Evolutionary conservation across 53 echinoderm and acorn worm genomes (phyloP), one percentile per base, ranked within the genome.

Genomic region (Mesocentrotus franciscanus): DNA sequence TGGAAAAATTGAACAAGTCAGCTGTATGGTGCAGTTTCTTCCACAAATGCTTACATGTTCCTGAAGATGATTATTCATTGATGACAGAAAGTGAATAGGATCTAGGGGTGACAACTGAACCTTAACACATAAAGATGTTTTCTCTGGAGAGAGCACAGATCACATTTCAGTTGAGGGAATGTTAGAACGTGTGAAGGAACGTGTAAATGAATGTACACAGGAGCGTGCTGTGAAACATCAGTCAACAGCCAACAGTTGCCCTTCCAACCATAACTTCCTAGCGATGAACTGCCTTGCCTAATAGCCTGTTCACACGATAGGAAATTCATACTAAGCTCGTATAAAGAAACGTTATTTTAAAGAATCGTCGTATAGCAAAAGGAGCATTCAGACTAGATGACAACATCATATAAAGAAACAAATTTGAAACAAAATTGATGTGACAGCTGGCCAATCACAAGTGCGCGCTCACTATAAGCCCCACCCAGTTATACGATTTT

Each of bases 141-240:
- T 39, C 81, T 81, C 49, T 81, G 18, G 81, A 81, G 81, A 81
- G 18, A 12, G 32, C 29, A 0, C 29, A 60, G 90, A 90, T 90
- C 90, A 90, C 13, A 60, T 90, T 90, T 60, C 90, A 90, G 59
- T n/a, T 27, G n/a, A 60, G 90, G 60, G 60, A 60, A 90, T 90
- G 90, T 60, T 59, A 60, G 90, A 60, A 90, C 29, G 60, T 90
- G 60, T 60, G 27, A 90, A 60, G 90, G 58, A 29, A 90, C 90
- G 17, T 90, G 29, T 90, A 30, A 90, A 81, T 36, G 42, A 81
- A 39, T 81, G 42, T 81, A 39, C 36, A 39, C 18, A 79, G 39
- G 42, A 10, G 81, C 42, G 22, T 81, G 81, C 81, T 81, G 81
- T 42, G 81, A 42, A 36, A 20, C 81, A 81, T 81, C 81, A 81